Base-by-base conservation (phyloP, 2,888 invertebrate genomes). In the Cheilosia grossa region DNA sequence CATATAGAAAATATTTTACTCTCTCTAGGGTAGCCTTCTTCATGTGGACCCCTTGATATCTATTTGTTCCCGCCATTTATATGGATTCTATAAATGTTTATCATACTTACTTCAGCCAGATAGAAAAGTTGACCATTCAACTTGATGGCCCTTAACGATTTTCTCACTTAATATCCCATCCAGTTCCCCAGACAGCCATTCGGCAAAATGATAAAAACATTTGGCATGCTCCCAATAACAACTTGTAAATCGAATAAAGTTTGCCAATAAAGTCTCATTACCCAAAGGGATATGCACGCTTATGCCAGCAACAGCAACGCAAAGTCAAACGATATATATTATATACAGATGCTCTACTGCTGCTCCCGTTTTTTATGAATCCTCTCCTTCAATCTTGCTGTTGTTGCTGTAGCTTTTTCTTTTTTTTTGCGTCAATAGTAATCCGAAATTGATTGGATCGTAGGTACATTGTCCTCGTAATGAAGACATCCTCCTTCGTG, bases 361-460 rank as follows among this genome's bases (percentile, higher is more conserved):
- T 40, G 15, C 42, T 17, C 24, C 47, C 15, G 19, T 37, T 53
- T 72, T 61, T 51, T 59, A 40, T 44, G 17, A 42, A 42, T 21
- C 15, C 6, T 49, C 47, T 67, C 1, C 42, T n/a, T 44, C 37
- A 40, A 44, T 33, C 40, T n/a, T 19, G 6, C 53, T 24, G 19
- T 21, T 21, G 21, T 17, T 17, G 6, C 17, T 10, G 49, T 63
- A 47, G 17, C 19, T 49, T 6, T 61, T 40, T 49, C 54, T 54
- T 69, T 6, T 61, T 40, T 49, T 61, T 54, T 69, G 59, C 19
- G 21, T 19, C 53, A 30, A 47, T 56, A 54, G 59, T 78, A 78
- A 78, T 78, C 78, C 70, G 54, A 56, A 70, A 63, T 78, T 78
- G 70, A 78, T 78, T 78, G 78, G 78, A 63, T 78, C 70, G 63